Evolutionary conservation across 1,140 invertebrate species (phyloP), one percentile per base, ranked within the genome.

Genomic region (Drosophila repletoides): DNA sequence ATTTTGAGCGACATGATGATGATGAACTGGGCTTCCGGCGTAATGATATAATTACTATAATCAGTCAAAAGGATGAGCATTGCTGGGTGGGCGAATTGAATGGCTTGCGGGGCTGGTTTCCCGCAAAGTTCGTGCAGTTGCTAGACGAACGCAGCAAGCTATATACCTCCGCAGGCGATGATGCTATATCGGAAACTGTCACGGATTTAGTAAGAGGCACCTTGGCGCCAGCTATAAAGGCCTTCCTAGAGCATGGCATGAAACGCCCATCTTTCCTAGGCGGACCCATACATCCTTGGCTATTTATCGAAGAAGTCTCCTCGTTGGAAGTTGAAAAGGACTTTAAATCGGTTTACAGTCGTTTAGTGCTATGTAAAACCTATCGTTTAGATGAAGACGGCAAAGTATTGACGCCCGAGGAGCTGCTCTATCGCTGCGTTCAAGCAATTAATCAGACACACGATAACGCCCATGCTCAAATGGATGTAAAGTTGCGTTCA

Each of bases 31-130:
- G 98, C 21, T 99, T 99, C 91, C 93, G 97, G 43, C 98, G 98
- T 91, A 99, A 99, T 93, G 98, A 99, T 91, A 97, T 99, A 10
- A 99, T 99, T 34, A 98, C 97, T 38, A 97, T 99, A 26, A 95
- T 99, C 19, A 98, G 97, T 84, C 97, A 98, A 88, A 97, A 98
- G 90, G 99, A 99, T 92, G 99, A 99, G 89, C 98, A 99, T 90
- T 99, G 99, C 91, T 99, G 99, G 99, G 95, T 99, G 65, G 99
- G 99, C 40, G 99, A 99, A 91, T 90, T 99, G 1, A 99, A 99
- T 93, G 98, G 98, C 1, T 90, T 99, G 24, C 92, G 97, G 90
- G 98, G 98, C 29, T 99, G 98, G 98, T 99, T 99, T 92, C 99
- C 99, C 12, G 98, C 99, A 3, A 97, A 98, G 91, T 99, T 99